Base-by-base conservation (phyloP, 2,888 invertebrate species). In the Diadegma fenestrale region DNA sequence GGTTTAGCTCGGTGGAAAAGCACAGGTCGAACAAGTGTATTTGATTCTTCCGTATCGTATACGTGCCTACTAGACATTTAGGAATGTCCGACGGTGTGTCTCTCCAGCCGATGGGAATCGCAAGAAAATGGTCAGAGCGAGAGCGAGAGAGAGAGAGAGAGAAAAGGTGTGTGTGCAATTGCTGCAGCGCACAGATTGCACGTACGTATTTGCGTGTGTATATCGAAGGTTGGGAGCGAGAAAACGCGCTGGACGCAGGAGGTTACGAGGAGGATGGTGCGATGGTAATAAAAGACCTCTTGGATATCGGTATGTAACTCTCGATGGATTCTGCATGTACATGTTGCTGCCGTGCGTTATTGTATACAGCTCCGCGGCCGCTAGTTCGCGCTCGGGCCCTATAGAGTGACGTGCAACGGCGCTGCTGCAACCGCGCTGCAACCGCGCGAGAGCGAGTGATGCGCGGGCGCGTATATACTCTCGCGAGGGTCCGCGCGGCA, bases 111-210 rank as follows among this genome's bases (percentile, higher is more conserved):
- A 41, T n/a, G 45, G 33, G 75, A 37, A 68, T 33, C 80, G 41
- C n/a, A n/a, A 19, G 64, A 61, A 61, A 61, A 75, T 54, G 10
- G 54, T 10, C 10, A 37, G 37, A 37, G 37, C 2, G 10, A 7
- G 37, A 37, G 37, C 7, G 37, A 37, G 37, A 37, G 37, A 37
- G 37, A 37, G 37, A 37, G 37, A 37, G 19, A 58, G 58, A 58
- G 81, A 82, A 66, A 45, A 82, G 72, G 78, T 77, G 82, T 78
- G 82, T 82, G 82, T 48, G 72, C 72, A 37, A 48, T n/a, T 7
- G 66, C 68, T 58, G 63, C 69, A 17, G 30, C 61, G 17, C 43
- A 26, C 22, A 51, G 37, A 22, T 83, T 79, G 78, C 63, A 75
- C 69, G 48, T 26, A 69, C 63, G 61, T 80, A 78, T 26, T 45